These are phyloP conservation scores for Ceratoteleas bidentatus DNA, from an alignment of 1,140 invertebrate species.

Conservation along the genomic window DNA sequence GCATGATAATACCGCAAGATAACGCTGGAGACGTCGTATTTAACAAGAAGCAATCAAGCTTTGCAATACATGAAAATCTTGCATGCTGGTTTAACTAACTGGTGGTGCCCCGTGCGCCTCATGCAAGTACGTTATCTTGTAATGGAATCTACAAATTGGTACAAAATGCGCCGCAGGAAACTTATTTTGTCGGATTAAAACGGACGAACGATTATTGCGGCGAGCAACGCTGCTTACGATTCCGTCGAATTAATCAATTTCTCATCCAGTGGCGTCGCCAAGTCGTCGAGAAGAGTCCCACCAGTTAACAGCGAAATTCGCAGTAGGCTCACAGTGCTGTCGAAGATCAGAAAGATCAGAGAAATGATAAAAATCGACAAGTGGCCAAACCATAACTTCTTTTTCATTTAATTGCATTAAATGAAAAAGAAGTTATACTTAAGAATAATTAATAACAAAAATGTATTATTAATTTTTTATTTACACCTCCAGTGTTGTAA, in stretches of 20 bases:
- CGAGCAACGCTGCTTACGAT: conserved; percentile 31
- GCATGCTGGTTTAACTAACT: conserved; percentile 57
- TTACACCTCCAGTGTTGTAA: no score
- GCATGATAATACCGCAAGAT: conserved; percentile 61
- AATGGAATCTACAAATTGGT: conserved; percentile 64
- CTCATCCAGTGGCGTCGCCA: no score
- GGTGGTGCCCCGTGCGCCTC: conserved; percentile 33
- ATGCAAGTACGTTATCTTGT: conserved; percentile 51
- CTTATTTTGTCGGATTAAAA: conserved; percentile 57
- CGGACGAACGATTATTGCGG: conserved; percentile 47
- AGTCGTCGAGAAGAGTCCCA: no score
- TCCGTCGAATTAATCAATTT: conserved; percentile 41
- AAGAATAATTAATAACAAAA: no score
- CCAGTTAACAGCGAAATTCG: no score
- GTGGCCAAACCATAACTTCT: no score
- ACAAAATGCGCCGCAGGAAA: conserved; percentile 56
- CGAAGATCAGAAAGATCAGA: no score
- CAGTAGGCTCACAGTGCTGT: no score
- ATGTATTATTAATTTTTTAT: no score
- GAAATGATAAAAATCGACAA: no score
- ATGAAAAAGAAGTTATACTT: no score
- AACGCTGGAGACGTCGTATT: conserved; percentile 59
- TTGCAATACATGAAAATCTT: conserved; percentile 61
- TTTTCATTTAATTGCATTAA: no score
- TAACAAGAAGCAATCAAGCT: conserved; percentile 63